Evolutionary conservation across 2,113 vertebrate species (phyloP).

Genomic region (Alosa alosa): DNA sequence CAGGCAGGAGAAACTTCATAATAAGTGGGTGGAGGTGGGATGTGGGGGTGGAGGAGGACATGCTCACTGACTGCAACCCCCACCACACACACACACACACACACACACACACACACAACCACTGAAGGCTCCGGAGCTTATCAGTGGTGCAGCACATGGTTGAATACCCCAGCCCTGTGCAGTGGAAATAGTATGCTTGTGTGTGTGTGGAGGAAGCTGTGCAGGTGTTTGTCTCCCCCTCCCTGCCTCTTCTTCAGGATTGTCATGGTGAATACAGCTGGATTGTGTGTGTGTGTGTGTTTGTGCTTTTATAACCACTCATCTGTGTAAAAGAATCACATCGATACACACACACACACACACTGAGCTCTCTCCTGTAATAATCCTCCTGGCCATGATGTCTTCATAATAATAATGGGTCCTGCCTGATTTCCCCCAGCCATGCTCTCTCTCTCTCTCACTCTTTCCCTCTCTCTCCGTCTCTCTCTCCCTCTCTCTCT

Average conservation of each 20-base stretch:
- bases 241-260: not conserved
- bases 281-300: not conserved
- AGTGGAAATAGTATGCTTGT: not conserved
- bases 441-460: too few species aligned
- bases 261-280: conserved; percentile 18
- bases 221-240: too few species aligned
- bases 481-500: too few species aligned
- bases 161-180: not conserved
- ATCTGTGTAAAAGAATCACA: not conserved
- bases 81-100: not conserved
- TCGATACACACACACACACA: not conserved
- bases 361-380: not conserved
- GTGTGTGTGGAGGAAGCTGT: not conserved
- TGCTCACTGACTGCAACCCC: not conserved
- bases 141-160: conserved; percentile 51
- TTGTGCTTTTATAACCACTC: not conserved
- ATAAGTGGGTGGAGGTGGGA: not conserved
- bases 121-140: conserved; percentile 25
- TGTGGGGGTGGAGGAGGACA: not conserved
- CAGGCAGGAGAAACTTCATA: conserved; percentile 11
- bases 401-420: not conserved
- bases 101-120: conserved; percentile 8
- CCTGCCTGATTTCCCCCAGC: not conserved
- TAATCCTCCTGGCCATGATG: not conserved
- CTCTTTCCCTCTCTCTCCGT: too few species aligned